These are phyloP conservation scores for Poecilia gillii DNA, from an alignment of 2,797 vertebrate genomes.

Conservation along the genomic window DNA sequence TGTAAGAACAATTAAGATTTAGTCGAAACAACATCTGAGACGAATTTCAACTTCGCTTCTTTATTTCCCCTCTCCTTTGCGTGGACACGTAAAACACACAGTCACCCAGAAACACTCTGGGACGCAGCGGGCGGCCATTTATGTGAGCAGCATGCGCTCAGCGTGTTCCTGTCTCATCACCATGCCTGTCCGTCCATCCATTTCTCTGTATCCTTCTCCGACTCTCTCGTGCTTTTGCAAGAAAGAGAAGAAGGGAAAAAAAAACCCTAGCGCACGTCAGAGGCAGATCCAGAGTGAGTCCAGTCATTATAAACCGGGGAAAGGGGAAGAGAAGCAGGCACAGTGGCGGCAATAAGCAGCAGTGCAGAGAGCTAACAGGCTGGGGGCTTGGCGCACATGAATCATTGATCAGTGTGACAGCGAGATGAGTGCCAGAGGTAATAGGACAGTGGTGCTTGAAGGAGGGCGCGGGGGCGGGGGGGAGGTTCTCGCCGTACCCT, in stretches of 20 bases:
- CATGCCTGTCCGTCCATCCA: constrained; percentile 57
- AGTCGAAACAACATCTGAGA: neutral
- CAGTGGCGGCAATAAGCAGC: constrained; percentile 51
- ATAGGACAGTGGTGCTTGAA: constrained; percentile 64
- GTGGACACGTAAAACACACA: constrained; percentile 25
- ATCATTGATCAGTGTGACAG: constrained; percentile 80
- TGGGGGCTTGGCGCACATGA: constrained; percentile 62
- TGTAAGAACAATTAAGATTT: constrained; percentile 2
- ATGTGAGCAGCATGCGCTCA: constrained; percentile 61
- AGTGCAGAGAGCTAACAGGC: constrained; percentile 69
- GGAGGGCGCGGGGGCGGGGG: neutral
- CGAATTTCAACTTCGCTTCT: neutral
- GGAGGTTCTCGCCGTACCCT: constrained; percentile 52
- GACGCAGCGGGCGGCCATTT: constrained; percentile 58
- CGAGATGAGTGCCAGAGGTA: constrained; percentile 77
- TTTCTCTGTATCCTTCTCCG: constrained; percentile 43
- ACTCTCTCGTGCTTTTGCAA: constrained; percentile 9
- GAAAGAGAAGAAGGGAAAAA: neutral
- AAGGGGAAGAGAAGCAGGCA: constrained; percentile 26
- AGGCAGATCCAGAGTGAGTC: constrained; percentile 50
- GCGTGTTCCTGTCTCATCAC: constrained; percentile 50
- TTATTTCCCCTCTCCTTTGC: constrained; percentile 11
- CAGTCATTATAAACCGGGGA: constrained; percentile 71
- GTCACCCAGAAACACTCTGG: constrained; percentile 37
- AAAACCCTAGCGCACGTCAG: constrained; percentile 28